Evolutionary conservation across 1,140 invertebrate species (phyloP).

Genomic region (Trachymyrmex septentrionalis): DNA sequence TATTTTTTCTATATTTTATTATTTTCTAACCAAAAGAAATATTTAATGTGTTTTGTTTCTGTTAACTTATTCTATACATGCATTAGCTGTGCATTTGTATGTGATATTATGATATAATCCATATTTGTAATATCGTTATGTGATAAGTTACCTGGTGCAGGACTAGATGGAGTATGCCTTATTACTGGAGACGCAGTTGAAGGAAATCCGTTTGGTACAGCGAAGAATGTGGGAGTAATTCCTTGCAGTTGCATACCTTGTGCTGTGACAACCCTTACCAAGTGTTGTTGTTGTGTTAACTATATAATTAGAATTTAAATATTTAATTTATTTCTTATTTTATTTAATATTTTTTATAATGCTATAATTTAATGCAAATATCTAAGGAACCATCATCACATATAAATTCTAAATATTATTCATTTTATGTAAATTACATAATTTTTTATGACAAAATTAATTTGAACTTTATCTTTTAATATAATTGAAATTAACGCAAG

Average conservation of each 20-base stretch:
- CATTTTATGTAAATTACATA: neutral
- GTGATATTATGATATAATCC: slow-evolving; percentile 9
- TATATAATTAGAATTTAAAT: slow-evolving; percentile 77
- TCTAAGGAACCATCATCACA: neutral
- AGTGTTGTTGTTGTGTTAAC: slow-evolving; percentile 84
- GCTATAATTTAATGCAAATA: slow-evolving; percentile 11
- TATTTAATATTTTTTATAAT: slow-evolving; percentile 23
- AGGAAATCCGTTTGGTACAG: slow-evolving; percentile 85
- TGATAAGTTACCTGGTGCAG: slow-evolving; percentile 82
- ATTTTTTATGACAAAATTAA: neutral
- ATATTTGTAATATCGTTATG: neutral
- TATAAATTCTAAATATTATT: neutral
- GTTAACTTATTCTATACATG: neutral
- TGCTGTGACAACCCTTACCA: slow-evolving; percentile 85
- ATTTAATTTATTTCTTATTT: slow-evolving; percentile 29
- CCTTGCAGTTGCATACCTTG: slow-evolving; percentile 85
- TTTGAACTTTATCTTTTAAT: neutral
- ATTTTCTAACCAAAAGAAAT: neutral
- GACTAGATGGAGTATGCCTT: slow-evolving; percentile 85
- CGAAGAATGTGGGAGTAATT: slow-evolving; percentile 84
- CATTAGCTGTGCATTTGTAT: neutral
- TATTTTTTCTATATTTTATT: too few species aligned
- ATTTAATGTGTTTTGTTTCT: neutral
- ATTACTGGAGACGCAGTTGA: slow-evolving; percentile 84
- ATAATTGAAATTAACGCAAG: neutral